Evolutionary conservation across 2,797 vertebrate species (phyloP).

Genomic region (Pantherophis alleghaniensis): DNA sequence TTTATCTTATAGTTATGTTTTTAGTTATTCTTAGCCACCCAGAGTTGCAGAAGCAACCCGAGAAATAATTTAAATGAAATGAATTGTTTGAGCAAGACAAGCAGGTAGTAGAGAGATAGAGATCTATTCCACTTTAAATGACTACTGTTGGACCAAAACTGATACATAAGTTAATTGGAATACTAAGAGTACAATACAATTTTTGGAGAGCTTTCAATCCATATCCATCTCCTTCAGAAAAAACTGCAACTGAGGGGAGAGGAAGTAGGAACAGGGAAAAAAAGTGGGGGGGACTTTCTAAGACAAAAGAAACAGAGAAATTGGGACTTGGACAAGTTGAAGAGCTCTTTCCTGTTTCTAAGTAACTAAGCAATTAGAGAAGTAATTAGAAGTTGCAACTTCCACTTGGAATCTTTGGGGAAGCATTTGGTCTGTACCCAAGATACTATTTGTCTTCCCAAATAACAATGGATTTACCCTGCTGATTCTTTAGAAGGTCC

Average conservation of each 20-base stretch:
- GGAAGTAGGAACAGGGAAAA: not conserved
- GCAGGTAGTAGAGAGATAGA: not conserved
- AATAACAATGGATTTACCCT: not conserved
- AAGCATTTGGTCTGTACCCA: not conserved
- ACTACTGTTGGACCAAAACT: not conserved
- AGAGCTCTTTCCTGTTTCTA: not conserved
- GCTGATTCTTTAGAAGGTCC: not conserved
- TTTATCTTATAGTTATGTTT: not conserved
- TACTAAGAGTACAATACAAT: not conserved
- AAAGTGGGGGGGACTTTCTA: not conserved
- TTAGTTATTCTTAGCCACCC: not conserved
- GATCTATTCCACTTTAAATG: not conserved
- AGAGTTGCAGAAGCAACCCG: not conserved
- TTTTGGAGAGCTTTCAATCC: not conserved
- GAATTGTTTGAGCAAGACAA: not conserved
- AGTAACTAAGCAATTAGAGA: not conserved
- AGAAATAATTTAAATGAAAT: not conserved
- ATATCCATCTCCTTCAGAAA: not conserved
- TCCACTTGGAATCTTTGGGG: not conserved
- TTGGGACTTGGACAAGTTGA: not conserved
- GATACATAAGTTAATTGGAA: not conserved
- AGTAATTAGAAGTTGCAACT: not conserved
- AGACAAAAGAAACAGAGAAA: not conserved
- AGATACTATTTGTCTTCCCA: not conserved
- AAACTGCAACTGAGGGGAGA: not conserved